phyloP scores from a whole-genome alignment of 2,797 vertebrate species.

The Poecilia picta region DNA sequence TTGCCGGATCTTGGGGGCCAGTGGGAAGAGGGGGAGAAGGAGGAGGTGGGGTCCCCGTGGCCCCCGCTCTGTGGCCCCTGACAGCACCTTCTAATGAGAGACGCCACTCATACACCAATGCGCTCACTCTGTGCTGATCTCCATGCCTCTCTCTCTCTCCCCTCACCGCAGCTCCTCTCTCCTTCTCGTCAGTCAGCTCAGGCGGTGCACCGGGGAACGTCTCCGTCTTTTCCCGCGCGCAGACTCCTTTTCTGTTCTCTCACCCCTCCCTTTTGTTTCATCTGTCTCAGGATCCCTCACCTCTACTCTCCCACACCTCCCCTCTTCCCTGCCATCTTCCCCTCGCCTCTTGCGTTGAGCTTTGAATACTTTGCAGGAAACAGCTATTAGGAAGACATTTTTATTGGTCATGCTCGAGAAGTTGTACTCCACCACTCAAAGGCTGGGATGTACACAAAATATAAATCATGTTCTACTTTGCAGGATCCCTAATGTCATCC shows the following conservation, averaged over 20 bases:
- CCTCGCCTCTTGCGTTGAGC: slow-evolving; percentile 40
- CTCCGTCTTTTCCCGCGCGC: slow-evolving; percentile 61
- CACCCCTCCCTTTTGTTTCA: slow-evolving; percentile 53
- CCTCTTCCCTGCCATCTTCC: slow-evolving; percentile 46
- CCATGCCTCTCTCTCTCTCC: slow-evolving; percentile 55
- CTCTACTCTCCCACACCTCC: slow-evolving; percentile 55
- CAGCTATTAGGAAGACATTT: slow-evolving; percentile 60
- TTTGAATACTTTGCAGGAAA: slow-evolving; percentile 57
- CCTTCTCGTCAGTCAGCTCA: slow-evolving; percentile 63
- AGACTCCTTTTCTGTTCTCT: slow-evolving; percentile 37
- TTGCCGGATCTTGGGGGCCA: slow-evolving; percentile 75
- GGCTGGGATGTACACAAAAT: slow-evolving; percentile 50
- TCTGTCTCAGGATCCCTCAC: slow-evolving; percentile 64
- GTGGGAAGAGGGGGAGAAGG: slow-evolving; percentile 51
- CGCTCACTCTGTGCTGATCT: slow-evolving; percentile 61
- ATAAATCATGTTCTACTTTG: slow-evolving; percentile 62
- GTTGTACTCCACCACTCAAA: slow-evolving; percentile 40
- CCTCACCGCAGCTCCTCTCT: slow-evolving; percentile 48
- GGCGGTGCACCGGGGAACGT: slow-evolving; percentile 50
- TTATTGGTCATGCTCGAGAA: slow-evolving; percentile 67
- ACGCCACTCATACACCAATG: slow-evolving; percentile 78
- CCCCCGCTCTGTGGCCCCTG: slow-evolving; percentile 77
- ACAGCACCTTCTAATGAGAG: slow-evolving; percentile 85
- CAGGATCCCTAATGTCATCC: slow-evolving; percentile 49
- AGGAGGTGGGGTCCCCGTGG: slow-evolving; percentile 54